These are phyloP conservation scores for Drosophila nigrodunni DNA, from an alignment of 1,140 invertebrate genomes.

Conservation along the genomic window DNA sequence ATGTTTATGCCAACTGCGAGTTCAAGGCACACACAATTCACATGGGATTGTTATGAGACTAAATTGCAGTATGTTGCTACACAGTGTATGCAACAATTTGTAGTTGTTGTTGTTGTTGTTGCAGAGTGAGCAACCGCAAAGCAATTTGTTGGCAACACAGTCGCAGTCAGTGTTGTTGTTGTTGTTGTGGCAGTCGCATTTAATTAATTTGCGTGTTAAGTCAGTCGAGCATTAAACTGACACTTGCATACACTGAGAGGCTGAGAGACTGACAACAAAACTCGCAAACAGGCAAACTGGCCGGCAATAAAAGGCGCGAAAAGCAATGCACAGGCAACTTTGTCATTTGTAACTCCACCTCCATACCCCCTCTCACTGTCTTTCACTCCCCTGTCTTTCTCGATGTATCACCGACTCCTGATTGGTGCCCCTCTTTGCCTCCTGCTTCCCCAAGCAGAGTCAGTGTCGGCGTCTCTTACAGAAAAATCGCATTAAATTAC, in stretches of 20 bases:
- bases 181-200: constrained; percentile 30
- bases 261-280: neutral
- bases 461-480: constrained; percentile 50
- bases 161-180: constrained; percentile 3
- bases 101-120: constrained; percentile 29
- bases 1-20: constrained; percentile 4
- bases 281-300: constrained; percentile 4
- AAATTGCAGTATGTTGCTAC: constrained; percentile 51
- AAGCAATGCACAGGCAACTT: constrained; percentile 38
- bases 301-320: constrained; percentile 49
- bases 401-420: neutral
- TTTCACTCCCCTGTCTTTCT: neutral
- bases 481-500: constrained; percentile 75
- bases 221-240: constrained; percentile 55
- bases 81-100: constrained; percentile 72
- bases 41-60: constrained; percentile 47
- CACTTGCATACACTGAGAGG: constrained; percentile 36
- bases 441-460: neutral
- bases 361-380: neutral
- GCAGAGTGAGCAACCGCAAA: constrained; percentile 36
- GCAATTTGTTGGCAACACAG: constrained; percentile 59
- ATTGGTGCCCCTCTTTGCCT: neutral
- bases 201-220: constrained; percentile 68
- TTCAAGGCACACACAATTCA: constrained; percentile 31
- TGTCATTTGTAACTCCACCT: constrained; percentile 25